Evolutionary conservation across 2,888 invertebrate species (phyloP).

Genomic region (Flabesymbios commensalis): DNA sequence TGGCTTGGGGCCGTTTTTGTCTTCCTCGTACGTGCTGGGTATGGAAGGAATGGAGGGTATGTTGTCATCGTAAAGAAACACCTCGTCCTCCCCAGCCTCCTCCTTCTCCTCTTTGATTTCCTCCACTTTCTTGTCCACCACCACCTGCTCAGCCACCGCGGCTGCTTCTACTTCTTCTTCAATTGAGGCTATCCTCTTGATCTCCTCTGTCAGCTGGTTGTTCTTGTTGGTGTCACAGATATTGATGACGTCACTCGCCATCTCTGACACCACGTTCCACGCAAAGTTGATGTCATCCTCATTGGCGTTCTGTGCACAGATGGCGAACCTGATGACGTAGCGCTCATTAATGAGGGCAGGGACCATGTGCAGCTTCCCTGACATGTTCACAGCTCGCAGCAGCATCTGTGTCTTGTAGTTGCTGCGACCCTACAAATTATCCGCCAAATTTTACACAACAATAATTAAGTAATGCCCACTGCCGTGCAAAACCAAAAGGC

Average conservation of each 20-base stretch:
- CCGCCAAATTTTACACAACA: neutral
- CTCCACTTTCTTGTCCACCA: neutral
- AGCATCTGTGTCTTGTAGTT: slow-evolving; percentile 87
- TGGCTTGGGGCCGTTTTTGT: slow-evolving; percentile 12
- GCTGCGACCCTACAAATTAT: neutral
- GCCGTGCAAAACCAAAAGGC: neutral
- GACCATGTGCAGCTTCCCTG: slow-evolving; percentile 95
- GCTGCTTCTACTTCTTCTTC: slow-evolving; percentile 9
- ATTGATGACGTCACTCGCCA: slow-evolving; percentile 36
- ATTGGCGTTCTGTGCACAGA: slow-evolving; percentile 86
- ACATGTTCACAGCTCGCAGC: slow-evolving; percentile 88
- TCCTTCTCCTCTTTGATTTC: slow-evolving; percentile 5
- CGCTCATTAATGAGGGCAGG: slow-evolving; percentile 87
- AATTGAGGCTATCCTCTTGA: slow-evolving; percentile 18
- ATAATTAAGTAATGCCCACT: neutral
- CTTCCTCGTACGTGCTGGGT: slow-evolving; percentile 13
- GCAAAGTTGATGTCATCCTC: slow-evolving; percentile 72
- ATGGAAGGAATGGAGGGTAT: slow-evolving; percentile 39
- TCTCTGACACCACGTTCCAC: slow-evolving; percentile 58
- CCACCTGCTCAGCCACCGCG: neutral
- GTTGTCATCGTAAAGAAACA: slow-evolving; percentile 40
- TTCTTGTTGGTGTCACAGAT: slow-evolving; percentile 22
- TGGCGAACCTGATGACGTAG: slow-evolving; percentile 77
- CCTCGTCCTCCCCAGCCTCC: slow-evolving; percentile 37
- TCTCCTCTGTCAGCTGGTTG: slow-evolving; percentile 15